Evolutionary conservation across 53 echinoderm and acorn worm genomes (phyloP).

Genomic region (Temnopleurus reevesii): DNA sequence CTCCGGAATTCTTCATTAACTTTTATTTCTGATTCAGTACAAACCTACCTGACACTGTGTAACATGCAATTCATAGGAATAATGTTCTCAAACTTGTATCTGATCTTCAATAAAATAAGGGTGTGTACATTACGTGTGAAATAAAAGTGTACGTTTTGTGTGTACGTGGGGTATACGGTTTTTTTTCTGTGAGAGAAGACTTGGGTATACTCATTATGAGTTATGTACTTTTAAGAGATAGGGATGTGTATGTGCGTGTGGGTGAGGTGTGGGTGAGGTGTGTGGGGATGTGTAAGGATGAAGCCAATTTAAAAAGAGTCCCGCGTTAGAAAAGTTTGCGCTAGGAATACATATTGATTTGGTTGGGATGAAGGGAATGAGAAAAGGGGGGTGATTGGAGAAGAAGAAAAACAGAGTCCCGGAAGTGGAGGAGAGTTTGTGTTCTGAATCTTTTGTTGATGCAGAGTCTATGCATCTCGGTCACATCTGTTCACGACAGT

Average conservation of each 20-base stretch:
- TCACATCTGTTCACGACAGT: slow-evolving; percentile 55
- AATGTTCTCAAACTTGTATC: too few relatives aligned
- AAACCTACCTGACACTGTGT: too few relatives aligned
- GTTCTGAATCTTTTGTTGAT: slow-evolving; percentile 57
- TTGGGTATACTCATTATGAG: too few relatives aligned
- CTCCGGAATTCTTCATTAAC: too few relatives aligned
- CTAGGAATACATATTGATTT: background rate
- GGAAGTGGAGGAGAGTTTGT: slow-evolving; percentile 55
- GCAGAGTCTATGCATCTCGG: slow-evolving; percentile 37
- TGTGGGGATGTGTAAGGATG: background rate
- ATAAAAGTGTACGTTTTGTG: too few relatives aligned
- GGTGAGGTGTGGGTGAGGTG: background rate
- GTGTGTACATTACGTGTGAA: too few relatives aligned
- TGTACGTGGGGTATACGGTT: too few relatives aligned
- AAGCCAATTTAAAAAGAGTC: background rate
- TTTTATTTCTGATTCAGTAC: too few relatives aligned
- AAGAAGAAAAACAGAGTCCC: slow-evolving; percentile 44
- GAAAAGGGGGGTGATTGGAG: slow-evolving; percentile 10
- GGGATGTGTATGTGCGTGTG: background rate
- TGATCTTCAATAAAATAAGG: too few relatives aligned
- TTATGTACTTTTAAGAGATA: too few relatives aligned
- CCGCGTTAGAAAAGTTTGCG: background rate
- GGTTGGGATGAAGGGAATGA: background rate
- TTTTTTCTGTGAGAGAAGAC: too few relatives aligned
- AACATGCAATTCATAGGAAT: too few relatives aligned